phyloP scores from a whole-genome alignment of 64 coral and sea anemone species.

The Porites lutea region DNA sequence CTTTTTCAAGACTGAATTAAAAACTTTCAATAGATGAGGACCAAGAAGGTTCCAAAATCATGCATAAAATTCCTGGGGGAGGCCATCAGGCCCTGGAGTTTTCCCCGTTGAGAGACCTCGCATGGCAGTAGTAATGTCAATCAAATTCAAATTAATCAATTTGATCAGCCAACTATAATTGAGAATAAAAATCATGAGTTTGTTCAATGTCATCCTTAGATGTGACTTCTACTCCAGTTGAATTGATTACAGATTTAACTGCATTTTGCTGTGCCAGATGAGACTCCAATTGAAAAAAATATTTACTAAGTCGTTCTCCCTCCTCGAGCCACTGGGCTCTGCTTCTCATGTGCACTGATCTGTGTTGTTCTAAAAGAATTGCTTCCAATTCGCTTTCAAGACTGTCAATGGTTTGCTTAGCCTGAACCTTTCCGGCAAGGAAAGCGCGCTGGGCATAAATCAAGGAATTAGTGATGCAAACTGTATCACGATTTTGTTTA shows the following conservation, averaged over 20 bases:
- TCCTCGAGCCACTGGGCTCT: conserved; percentile 32
- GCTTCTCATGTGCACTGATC: conserved; percentile 11
- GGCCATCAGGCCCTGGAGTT: conserved; percentile 46
- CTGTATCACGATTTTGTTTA: not conserved
- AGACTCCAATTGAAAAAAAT: conserved; percentile 5
- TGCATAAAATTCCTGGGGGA: conserved; percentile 40
- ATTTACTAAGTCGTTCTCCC: conserved; percentile 24
- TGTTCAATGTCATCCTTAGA: conserved; percentile 6
- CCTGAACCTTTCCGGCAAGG: not conserved
- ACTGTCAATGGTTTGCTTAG: not conserved
- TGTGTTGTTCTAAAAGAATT: not conserved
- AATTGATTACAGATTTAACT: not conserved
- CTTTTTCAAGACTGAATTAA: not conserved
- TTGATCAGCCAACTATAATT: not conserved
- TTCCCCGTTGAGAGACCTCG: not conserved
- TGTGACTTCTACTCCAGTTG: not conserved
- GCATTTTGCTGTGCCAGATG: not conserved
- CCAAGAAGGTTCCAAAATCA: conserved; percentile 30
- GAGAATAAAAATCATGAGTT: conserved; percentile 14
- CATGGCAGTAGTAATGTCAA: conserved; percentile 1
- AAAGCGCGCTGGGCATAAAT: not conserved
- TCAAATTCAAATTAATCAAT: not conserved
- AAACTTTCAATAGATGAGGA: not conserved
- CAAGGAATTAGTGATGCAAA: not conserved
- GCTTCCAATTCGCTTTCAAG: not conserved